phyloP scores from a whole-genome alignment of 2,888 invertebrate genomes.

The Ellobium chinense region DNA sequence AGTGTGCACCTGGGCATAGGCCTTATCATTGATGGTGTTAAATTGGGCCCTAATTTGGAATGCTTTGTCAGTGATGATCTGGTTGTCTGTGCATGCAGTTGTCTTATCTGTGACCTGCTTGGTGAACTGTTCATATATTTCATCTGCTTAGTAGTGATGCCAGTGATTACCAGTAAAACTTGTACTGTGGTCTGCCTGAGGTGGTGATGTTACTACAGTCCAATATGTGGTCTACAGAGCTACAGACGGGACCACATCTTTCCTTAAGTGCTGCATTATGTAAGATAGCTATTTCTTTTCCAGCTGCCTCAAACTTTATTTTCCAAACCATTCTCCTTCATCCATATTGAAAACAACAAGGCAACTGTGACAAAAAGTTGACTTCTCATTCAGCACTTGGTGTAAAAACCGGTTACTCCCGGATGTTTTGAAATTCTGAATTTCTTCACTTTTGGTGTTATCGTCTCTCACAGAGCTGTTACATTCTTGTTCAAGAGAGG shows the following conservation, averaged over 20 bases:
- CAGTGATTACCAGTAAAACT: conserved; percentile 15
- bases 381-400: background rate
- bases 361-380: background rate
- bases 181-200: conserved; percentile 6
- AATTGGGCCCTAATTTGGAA: background rate
- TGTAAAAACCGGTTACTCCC: no score
- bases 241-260: background rate
- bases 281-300: background rate
- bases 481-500: no score
- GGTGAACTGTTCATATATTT: background rate
- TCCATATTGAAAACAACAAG: background rate
- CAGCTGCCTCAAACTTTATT: background rate
- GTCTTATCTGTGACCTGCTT: background rate
- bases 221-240: background rate
- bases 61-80: background rate
- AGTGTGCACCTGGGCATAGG: background rate
- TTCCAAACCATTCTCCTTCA: background rate
- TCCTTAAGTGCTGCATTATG: background rate
- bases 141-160: background rate
- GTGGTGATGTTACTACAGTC: background rate
- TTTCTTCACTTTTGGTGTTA: no score
- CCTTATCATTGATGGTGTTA: background rate
- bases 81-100: background rate
- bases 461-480: no score
- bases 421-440: no score